Percentiles rank a stretch among this genome's conserved stretches.
These are phyloP conservation scores for Sander vitreus DNA, from an alignment of 2,113 vertebrate genomes.

Conservation along the genomic window DNA sequence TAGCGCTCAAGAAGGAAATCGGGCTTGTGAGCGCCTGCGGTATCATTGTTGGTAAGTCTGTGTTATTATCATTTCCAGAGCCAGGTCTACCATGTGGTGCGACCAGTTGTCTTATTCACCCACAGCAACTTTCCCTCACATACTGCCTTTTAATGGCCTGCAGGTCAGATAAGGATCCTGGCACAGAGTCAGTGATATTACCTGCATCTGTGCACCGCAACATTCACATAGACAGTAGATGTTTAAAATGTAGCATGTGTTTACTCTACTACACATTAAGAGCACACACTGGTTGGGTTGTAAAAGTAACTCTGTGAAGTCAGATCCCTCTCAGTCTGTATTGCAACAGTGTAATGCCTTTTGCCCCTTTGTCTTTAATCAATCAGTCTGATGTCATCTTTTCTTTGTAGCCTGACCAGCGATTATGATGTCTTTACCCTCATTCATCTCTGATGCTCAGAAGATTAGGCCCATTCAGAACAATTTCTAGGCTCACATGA, in stretches of 20 bases:
- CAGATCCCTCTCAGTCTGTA: not conserved
- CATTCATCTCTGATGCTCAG: conserved; percentile 13
- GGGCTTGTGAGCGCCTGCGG: conserved; percentile 93
- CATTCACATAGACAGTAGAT: not conserved
- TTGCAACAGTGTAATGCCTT: not conserved
- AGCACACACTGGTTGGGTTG: not conserved
- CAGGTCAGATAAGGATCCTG: not conserved
- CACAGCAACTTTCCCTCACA: too few species aligned
- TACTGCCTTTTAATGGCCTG: not conserved
- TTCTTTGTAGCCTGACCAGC: not conserved
- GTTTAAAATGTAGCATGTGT: not conserved
- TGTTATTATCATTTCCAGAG: not conserved
- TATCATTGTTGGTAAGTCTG: conserved; percentile 91
- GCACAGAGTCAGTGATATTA: too few species aligned
- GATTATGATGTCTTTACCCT: not conserved
- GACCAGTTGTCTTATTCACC: rapidly evolving
- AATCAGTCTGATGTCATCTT: conserved; percentile 14
- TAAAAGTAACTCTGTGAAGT: not conserved
- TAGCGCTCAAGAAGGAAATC: conserved; percentile 93
- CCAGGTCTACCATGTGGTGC: not conserved
- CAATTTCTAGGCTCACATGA: conserved; percentile 16
- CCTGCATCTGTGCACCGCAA: not conserved
- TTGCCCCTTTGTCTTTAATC: not conserved
- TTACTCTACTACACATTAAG: too few species aligned
- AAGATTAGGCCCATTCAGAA: conserved; percentile 16